Evolutionary conservation across 2,888 invertebrate species (phyloP).

Genomic region (Bombylius major): DNA sequence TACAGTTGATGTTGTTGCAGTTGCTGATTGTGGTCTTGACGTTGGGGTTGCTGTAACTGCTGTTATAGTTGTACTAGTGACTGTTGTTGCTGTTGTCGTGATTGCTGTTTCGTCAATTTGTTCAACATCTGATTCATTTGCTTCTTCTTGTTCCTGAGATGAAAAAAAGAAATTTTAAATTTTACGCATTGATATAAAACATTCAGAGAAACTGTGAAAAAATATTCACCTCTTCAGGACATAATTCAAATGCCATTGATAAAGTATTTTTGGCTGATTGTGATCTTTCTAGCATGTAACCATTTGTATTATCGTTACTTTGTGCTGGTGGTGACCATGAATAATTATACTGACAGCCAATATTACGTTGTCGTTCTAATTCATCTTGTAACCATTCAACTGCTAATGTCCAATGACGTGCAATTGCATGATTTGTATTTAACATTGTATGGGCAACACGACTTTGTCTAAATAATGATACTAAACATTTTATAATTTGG

Average conservation of each 20-base stretch:
- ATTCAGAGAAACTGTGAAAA: background rate
- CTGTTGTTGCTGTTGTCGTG: constrained; percentile 2
- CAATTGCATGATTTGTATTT: constrained; percentile 61
- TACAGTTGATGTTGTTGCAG: background rate
- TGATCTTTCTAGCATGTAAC: constrained; percentile 87
- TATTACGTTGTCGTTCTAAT: constrained; percentile 54
- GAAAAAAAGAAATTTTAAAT: background rate
- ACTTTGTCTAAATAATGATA: constrained; percentile 77
- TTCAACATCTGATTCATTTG: constrained; percentile 35
- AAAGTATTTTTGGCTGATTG: constrained; percentile 85
- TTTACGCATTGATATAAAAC: too few species aligned
- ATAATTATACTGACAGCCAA: constrained; percentile 59
- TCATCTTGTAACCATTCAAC: constrained; percentile 94
- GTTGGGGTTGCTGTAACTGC: background rate
- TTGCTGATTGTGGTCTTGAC: background rate
- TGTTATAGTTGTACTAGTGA: constrained; percentile 3
- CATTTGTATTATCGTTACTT: constrained; percentile 89
- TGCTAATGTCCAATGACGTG: constrained; percentile 76
- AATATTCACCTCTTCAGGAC: constrained; percentile 49
- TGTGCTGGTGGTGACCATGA: constrained; percentile 92
- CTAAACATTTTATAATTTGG: constrained; percentile 93
- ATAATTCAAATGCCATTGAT: constrained; percentile 61
- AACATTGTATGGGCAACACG: constrained; percentile 68
- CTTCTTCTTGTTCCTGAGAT: constrained; percentile 33
- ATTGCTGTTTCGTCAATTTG: constrained; percentile 25